phyloP scores from a whole-genome alignment of 2,797 vertebrate species.

The Sarcophilus harrisii region DNA sequence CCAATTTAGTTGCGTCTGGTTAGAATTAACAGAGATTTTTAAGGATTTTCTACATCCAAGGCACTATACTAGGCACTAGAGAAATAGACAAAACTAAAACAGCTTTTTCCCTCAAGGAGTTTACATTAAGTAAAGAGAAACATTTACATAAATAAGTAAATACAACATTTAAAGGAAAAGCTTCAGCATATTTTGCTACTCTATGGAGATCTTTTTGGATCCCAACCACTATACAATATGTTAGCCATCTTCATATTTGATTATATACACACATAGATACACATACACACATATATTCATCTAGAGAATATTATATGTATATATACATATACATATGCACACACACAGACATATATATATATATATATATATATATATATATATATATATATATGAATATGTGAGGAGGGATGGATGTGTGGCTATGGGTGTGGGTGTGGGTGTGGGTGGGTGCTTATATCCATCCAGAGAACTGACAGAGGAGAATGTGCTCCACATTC shows the following conservation, averaged over 20 bases:
- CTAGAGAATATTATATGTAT: too few species aligned
- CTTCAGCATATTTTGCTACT: not conserved
- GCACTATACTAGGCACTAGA: not conserved
- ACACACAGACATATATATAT: too few species aligned
- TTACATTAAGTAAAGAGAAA: not conserved
- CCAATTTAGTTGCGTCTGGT: not conserved
- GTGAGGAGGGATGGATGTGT: too few species aligned
- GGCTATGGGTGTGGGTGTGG: too few species aligned
- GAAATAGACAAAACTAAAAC: not conserved
- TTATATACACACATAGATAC: too few species aligned
- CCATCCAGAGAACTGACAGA: not conserved
- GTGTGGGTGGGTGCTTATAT: not conserved
- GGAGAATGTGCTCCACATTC: not conserved
- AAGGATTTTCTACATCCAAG: not conserved
- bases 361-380: too few species aligned
- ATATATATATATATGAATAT: too few species aligned
- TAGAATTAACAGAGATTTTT: constrained; percentile 10
- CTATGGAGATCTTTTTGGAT: not conserved
- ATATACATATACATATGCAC: too few species aligned
- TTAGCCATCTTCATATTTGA: not conserved
- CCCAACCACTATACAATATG: not conserved
- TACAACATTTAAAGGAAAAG: not conserved
- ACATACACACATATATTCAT: too few species aligned
- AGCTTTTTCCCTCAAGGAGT: not conserved
- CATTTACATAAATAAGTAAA: not conserved